phyloP scores from a whole-genome alignment of 2,113 vertebrate genomes.

The Anguilla rostrata region DNA sequence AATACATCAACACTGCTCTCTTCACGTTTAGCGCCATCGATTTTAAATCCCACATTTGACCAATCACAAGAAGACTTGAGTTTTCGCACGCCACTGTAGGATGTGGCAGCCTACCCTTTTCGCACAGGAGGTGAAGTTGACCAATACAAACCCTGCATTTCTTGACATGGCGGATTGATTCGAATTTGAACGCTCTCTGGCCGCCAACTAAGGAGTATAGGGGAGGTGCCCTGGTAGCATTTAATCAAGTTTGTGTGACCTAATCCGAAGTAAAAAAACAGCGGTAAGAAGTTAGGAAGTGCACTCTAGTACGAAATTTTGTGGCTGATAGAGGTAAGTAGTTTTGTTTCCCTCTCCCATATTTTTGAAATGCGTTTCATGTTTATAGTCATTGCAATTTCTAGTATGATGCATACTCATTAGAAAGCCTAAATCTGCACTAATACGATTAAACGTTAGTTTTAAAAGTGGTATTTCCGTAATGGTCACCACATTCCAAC shows the following conservation, averaged over 20 bases:
- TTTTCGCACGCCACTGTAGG: background rate
- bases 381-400: background rate
- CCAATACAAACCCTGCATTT: slow-evolving; percentile 44
- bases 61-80: slow-evolving; percentile 51
- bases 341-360: background rate
- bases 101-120: slow-evolving; percentile 8
- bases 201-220: slow-evolving; percentile 48
- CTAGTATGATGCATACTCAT: no score
- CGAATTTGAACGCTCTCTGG: slow-evolving; percentile 47
- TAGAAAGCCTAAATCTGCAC: no score
- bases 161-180: slow-evolving; percentile 18
- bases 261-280: slow-evolving; percentile 60
- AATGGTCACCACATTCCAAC: no score
- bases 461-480: no score
- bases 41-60: slow-evolving; percentile 66
- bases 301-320: slow-evolving; percentile 43
- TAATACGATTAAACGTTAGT: no score
- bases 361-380: background rate
- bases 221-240: slow-evolving; percentile 53
- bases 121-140: rapidly evolving
- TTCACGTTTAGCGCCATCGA: slow-evolving; percentile 59
- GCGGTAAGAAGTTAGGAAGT: slow-evolving; percentile 42
- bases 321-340: slow-evolving; percentile 56
- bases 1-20: background rate
- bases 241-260: slow-evolving; percentile 61